Evolutionary conservation across 30 jellyfish, hydroid and myxozoan species (phyloP).

Genomic region (Rhopilema esculentum): DNA sequence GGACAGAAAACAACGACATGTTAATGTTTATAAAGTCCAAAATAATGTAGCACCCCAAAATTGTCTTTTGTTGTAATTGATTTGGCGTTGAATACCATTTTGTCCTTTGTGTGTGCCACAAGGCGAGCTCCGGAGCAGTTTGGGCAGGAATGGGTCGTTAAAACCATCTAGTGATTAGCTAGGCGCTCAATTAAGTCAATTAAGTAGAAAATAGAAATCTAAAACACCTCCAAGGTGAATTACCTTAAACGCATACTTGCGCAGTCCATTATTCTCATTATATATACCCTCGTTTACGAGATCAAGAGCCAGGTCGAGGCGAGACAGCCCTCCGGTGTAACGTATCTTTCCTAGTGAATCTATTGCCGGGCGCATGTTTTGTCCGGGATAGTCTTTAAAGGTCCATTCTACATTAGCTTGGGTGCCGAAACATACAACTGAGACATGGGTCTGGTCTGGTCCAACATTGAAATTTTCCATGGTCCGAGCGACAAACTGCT

Average conservation of each 20-base stretch:
- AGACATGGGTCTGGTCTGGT: slow-evolving; percentile 83
- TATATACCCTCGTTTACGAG: slow-evolving; percentile 79
- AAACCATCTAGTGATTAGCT: too few species aligned
- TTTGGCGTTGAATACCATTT: too few species aligned
- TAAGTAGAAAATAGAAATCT: not conserved
- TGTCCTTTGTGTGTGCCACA: too few species aligned
- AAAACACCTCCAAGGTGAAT: not conserved
- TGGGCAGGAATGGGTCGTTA: too few species aligned
- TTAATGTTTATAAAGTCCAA: too few species aligned
- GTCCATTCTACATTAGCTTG: slow-evolving; percentile 82
- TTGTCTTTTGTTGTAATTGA: too few species aligned
- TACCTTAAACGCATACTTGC: slow-evolving; percentile 70
- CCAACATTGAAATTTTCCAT: slow-evolving; percentile 73
- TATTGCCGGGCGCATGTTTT: slow-evolving; percentile 63
- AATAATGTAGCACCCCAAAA: too few species aligned
- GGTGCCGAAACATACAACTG: slow-evolving; percentile 75
- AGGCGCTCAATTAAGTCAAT: too few species aligned
- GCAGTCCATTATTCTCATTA: slow-evolving; percentile 65
- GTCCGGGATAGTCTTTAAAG: slow-evolving; percentile 74
- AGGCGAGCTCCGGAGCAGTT: too few species aligned
- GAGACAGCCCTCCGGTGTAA: slow-evolving; percentile 78
- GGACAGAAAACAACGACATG: too few species aligned
- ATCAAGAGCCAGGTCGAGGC: slow-evolving; percentile 80
- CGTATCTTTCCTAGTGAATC: slow-evolving; percentile 45
- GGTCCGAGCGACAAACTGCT: slow-evolving; percentile 60